Percentiles rank a stretch among this genome's conserved stretches.
Evolutionary conservation across 30 jellyfish, hydroid and myxozoan genomes (phyloP).

Genomic region (Aurelia sp.): DNA sequence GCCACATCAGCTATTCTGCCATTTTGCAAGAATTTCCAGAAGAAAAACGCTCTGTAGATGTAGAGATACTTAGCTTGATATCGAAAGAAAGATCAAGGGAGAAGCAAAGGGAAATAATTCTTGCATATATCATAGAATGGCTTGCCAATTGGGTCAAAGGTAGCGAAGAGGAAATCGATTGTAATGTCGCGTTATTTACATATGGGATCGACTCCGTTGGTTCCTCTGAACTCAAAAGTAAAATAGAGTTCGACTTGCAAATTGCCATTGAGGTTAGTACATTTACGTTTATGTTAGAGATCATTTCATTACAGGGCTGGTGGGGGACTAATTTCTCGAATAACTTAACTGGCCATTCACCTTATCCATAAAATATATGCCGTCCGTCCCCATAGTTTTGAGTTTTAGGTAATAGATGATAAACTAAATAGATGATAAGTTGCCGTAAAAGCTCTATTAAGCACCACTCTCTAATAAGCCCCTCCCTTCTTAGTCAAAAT

Average conservation of each 20-base stretch:
- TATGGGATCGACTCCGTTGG: conserved; percentile 78
- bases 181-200: conserved; percentile 48
- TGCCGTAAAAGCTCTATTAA: too few relatives aligned
- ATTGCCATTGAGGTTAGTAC: conserved; percentile 55
- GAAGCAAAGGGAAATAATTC: conserved; percentile 25
- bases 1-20: too few relatives aligned
- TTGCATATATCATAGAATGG: conserved; percentile 9
- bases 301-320: background rate
- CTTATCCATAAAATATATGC: too few relatives aligned
- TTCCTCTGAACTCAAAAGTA: conserved; percentile 39
- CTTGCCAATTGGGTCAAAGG: conserved; percentile 63
- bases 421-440: too few relatives aligned
- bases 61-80: background rate
- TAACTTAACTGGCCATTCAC: too few relatives aligned
- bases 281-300: background rate
- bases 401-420: too few relatives aligned
- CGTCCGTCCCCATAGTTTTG: too few relatives aligned
- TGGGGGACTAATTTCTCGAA: too few relatives aligned
- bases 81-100: conserved; percentile 39
- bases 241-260: conserved; percentile 9
- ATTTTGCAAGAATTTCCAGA: conserved; percentile 5
- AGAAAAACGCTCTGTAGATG: background rate
- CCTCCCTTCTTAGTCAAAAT: too few relatives aligned
- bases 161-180: conserved; percentile 63
- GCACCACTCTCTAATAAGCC: too few relatives aligned